A percentile compares a stretch with the other conserved stretches of the same genome.
Conservation (phyloP, 2,797 vertebrate genomes). For the Muraenolepis orangiensis region DNA sequence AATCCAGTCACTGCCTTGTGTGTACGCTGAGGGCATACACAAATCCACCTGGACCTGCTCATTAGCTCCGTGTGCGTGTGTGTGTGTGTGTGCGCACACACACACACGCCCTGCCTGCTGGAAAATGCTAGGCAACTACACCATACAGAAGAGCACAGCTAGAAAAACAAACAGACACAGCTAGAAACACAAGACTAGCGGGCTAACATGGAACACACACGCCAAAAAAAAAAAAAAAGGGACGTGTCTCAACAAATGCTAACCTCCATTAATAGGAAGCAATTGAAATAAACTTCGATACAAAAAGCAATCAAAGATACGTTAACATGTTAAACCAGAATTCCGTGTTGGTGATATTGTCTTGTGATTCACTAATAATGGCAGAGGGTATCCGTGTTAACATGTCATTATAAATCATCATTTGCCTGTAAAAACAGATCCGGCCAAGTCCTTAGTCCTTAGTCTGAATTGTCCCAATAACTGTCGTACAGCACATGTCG, state of each 20-base stretch:
- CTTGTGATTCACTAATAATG: neutral
- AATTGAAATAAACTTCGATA: neutral
- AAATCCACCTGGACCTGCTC: constrained; percentile 54
- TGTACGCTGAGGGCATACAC: constrained; percentile 50
- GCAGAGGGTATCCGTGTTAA: neutral
- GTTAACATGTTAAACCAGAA: neutral
- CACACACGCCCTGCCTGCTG: too few species aligned
- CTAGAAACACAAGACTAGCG: constrained; percentile 54
- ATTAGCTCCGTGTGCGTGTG: constrained; percentile 58
- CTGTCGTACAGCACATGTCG: neutral
- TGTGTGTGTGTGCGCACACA: constrained; percentile 27
- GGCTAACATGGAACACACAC: constrained; percentile 27
- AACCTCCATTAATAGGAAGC: neutral
- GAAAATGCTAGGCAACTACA: constrained; percentile 53
- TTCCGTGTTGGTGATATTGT: neutral
- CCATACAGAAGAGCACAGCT: constrained; percentile 33
- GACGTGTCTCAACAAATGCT: neutral
- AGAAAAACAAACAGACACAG: constrained; percentile 57
- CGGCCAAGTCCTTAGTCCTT: neutral
- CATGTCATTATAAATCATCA: neutral
- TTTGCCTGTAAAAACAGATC: neutral
- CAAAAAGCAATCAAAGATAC: too few species aligned
- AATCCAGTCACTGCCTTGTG: constrained; percentile 51
- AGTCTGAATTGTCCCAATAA: neutral
- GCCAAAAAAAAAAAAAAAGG: neutral